Percentiles rank a stretch among this genome's conserved stretches.
Evolutionary conservation across 2,797 vertebrate species (phyloP).

Genomic region (Ptychadena robeensis): DNA sequence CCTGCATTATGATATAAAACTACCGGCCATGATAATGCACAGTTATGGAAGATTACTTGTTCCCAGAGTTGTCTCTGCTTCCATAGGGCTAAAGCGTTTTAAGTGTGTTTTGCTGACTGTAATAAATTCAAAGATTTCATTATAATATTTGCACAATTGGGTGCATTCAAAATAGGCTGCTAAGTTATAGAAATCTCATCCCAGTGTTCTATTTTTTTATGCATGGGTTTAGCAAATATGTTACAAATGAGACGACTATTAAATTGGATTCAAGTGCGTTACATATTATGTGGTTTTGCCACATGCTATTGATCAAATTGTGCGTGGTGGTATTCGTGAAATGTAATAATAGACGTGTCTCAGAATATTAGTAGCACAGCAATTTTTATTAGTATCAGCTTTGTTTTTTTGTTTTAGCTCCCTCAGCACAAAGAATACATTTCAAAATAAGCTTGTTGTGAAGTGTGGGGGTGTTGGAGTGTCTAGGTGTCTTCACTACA

Average conservation of each 20-base stretch:
- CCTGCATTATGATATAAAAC: neutral
- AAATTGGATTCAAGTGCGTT: slow-evolving; percentile 52
- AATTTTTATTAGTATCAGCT: slow-evolving; percentile 28
- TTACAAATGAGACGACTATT: slow-evolving; percentile 41
- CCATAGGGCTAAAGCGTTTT: neutral
- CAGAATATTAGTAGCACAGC: slow-evolving; percentile 30
- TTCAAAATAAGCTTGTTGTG: neutral
- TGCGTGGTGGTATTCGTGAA: slow-evolving; percentile 23
- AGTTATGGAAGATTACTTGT: neutral
- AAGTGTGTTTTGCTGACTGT: slow-evolving; percentile 32
- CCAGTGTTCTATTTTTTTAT: slow-evolving; percentile 14
- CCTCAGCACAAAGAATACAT: slow-evolving; percentile 12
- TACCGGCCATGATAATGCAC: neutral
- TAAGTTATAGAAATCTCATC: slow-evolving; percentile 22
- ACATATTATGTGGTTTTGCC: slow-evolving; percentile 38
- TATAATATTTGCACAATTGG: slow-evolving; percentile 50
- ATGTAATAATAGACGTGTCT: slow-evolving; percentile 49
- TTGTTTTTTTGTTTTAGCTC: slow-evolving; percentile 13
- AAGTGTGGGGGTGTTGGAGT: neutral
- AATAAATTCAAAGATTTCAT: slow-evolving; percentile 36
- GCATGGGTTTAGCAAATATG: slow-evolving; percentile 40
- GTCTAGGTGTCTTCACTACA: neutral
- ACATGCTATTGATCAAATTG: slow-evolving; percentile 45
- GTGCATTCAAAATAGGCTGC: slow-evolving; percentile 26
- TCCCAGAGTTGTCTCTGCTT: neutral